Evolutionary conservation across 1,140 invertebrate species (phyloP).

Genomic region (Zaprionus capensis): DNA sequence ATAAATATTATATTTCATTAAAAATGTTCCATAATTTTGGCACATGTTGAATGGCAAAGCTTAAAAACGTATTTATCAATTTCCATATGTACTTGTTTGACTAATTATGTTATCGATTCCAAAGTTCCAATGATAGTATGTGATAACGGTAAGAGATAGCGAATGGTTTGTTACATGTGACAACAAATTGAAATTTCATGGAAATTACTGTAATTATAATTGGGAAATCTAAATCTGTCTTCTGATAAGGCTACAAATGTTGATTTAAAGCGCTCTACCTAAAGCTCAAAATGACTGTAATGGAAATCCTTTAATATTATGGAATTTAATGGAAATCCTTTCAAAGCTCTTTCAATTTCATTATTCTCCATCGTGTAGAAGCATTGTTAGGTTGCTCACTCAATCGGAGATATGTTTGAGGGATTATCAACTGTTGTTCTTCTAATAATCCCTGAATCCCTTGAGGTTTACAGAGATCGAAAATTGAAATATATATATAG

Average conservation of each 20-base stretch:
- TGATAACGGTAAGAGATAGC: neutral
- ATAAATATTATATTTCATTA: neutral
- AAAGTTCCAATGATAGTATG: neutral
- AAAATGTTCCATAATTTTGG: neutral
- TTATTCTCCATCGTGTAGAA: too few species aligned
- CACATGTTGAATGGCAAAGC: neutral
- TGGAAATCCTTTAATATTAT: neutral
- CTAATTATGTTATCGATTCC: constrained; percentile 13
- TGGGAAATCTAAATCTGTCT: neutral
- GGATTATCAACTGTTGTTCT: too few species aligned
- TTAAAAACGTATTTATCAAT: constrained; percentile 37
- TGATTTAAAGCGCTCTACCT: neutral
- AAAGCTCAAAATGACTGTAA: neutral
- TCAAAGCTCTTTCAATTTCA: neutral
- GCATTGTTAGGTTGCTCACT: too few species aligned
- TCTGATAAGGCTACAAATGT: neutral
- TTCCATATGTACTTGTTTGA: neutral
- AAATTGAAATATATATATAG: too few species aligned
- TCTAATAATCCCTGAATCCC: too few species aligned
- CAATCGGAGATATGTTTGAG: too few species aligned
- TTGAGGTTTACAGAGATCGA: too few species aligned
- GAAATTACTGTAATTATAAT: constrained; percentile 1
- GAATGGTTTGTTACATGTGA: neutral
- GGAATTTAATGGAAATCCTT: neutral
- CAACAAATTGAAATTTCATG: constrained; percentile 2